Evolutionary conservation across 2,797 vertebrate genomes (phyloP).

Genomic region (Acanthurus lineatus): DNA sequence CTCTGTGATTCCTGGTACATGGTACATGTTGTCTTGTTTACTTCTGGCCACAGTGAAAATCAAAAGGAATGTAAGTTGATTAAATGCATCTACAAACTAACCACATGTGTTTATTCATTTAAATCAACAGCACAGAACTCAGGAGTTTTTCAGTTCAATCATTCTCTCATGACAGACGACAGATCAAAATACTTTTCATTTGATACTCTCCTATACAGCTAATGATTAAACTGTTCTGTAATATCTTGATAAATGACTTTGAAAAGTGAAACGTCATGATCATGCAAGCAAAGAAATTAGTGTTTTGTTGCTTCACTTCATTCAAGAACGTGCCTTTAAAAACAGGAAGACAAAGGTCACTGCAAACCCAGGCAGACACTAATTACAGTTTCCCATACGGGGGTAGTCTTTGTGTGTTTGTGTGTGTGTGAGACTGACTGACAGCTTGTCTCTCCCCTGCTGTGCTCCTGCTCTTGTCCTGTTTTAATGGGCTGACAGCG

Average conservation of each 20-base stretch:
- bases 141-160: not conserved
- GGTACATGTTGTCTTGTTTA: conserved; percentile 14
- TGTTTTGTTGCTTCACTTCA: conserved; percentile 21
- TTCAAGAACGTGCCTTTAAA: conserved; percentile 38
- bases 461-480: conserved; percentile 61
- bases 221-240: conserved; percentile 5
- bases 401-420: conserved; percentile 36
- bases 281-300: conserved; percentile 11
- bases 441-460: conserved; percentile 63
- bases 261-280: conserved; percentile 25
- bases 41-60: conserved; percentile 16
- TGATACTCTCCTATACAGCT: not conserved
- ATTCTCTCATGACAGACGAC: not conserved
- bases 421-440: conserved; percentile 44
- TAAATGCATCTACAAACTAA: conserved; percentile 17
- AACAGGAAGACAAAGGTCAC: conserved; percentile 62
- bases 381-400: conserved; percentile 63
- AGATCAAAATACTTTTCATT: not conserved
- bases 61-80: conserved; percentile 23
- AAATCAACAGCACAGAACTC: conserved; percentile 8
- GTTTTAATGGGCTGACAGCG: conserved; percentile 64
- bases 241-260: conserved; percentile 4
- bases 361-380: conserved; percentile 50
- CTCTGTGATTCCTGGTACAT: conserved; percentile 5
- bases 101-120: not conserved